phyloP scores from a whole-genome alignment of 2,113 vertebrate species.

The Ginglymostoma cirratum region DNA sequence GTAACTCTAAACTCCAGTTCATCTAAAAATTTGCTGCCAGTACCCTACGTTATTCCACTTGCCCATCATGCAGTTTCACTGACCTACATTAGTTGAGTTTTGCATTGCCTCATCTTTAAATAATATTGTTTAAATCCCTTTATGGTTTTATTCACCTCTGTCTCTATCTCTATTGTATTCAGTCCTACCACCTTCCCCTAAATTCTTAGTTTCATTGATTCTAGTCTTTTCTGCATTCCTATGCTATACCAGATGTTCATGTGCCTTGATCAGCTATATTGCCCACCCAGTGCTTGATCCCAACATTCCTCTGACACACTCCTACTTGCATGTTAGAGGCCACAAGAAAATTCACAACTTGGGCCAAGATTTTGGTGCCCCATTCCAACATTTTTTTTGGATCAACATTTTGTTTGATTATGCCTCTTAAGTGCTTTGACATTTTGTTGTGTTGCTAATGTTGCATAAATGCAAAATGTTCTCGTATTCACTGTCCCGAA shows the following conservation, averaged over 20 bases:
- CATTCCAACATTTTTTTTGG: background rate
- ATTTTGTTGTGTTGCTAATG: background rate
- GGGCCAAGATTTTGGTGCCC: background rate
- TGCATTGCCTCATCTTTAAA: background rate
- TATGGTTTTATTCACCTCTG: background rate
- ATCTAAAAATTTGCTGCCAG: background rate
- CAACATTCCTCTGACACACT: background rate
- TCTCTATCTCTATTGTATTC: background rate
- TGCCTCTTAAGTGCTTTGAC: background rate
- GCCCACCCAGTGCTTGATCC: background rate
- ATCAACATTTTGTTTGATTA: background rate
- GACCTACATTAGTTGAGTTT: background rate
- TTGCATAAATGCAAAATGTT: background rate
- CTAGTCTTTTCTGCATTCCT: background rate
- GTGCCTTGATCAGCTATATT: background rate
- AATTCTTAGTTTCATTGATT: background rate
- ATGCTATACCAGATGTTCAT: background rate
- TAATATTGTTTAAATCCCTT: background rate
- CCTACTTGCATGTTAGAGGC: background rate
- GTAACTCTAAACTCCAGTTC: background rate
- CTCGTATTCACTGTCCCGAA: background rate
- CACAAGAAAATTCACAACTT: no score
- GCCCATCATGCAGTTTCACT: background rate
- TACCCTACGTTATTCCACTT: background rate
- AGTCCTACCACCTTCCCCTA: background rate